Conservation (phyloP, 2,797 vertebrate species). For the Chromobotia macracanthus region DNA sequence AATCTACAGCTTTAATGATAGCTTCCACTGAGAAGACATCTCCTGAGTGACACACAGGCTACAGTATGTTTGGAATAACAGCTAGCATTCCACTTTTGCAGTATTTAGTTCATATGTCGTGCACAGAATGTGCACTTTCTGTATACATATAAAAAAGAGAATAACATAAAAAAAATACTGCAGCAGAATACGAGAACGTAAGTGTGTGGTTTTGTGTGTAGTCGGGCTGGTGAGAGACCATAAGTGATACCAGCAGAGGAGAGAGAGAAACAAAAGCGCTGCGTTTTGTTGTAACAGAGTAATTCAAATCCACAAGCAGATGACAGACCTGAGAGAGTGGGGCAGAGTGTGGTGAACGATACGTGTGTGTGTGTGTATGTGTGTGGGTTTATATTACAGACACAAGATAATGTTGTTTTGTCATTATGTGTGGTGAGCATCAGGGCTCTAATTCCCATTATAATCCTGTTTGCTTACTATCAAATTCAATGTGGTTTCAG, state of each 20-base stretch:
- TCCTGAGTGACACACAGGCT: too few species aligned
- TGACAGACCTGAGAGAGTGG: conserved; percentile 58
- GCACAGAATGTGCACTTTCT: too few species aligned
- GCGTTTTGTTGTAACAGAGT: conserved; percentile 70
- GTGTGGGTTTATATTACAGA: too few species aligned
- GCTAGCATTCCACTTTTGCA: neutral
- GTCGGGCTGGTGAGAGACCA: neutral
- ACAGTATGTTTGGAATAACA: neutral
- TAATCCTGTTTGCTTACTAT: neutral
- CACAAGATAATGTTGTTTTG: too few species aligned
- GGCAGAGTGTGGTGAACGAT: conserved; percentile 24
- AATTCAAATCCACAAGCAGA: conserved; percentile 68
- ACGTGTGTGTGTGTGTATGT: conserved; percentile 34
- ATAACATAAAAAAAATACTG: conserved; percentile 1
- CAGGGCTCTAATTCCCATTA: neutral
- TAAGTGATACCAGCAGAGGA: too few species aligned
- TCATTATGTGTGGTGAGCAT: neutral
- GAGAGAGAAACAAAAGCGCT: conserved; percentile 57
- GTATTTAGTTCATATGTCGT: neutral
- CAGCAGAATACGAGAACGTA: neutral
- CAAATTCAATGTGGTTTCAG: neutral
- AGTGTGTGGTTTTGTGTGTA: neutral
- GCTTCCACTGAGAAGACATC: too few species aligned
- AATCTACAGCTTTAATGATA: neutral
- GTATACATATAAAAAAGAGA: too few species aligned